These are phyloP conservation scores for Lytechinus variegatus DNA, from an alignment of 35 echinoderm and acorn worm species.

Conservation along the genomic window DNA sequence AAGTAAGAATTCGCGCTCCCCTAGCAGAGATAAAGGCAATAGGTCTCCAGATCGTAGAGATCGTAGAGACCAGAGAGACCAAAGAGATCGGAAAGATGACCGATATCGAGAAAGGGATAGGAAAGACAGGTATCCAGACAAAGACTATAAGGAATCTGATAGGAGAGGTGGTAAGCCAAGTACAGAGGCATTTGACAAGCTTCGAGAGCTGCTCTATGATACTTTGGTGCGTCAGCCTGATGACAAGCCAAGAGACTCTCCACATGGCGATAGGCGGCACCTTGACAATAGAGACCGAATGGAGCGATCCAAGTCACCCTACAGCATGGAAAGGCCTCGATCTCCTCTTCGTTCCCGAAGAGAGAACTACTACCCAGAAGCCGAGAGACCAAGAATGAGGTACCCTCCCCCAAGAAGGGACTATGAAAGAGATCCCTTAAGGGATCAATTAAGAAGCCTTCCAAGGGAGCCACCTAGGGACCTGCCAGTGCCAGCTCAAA, in stretches of 20 bases:
- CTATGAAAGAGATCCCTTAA: not conserved
- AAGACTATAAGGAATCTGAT: not conserved
- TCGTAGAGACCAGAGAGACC: constrained; percentile 17
- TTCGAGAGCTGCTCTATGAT: constrained; percentile 29
- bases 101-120: not conserved
- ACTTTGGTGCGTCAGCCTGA: constrained; percentile 36
- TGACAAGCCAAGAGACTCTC: constrained; percentile 2
- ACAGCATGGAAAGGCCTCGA: not conserved
- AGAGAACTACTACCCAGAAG: constrained; percentile 36
- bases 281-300: not conserved
- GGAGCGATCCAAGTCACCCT: not conserved
- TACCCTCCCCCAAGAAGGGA: constrained; percentile 14
- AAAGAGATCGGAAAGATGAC: not conserved
- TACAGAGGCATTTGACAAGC: constrained; percentile 41
- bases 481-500: not conserved
- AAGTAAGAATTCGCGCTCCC: constrained; percentile 11
- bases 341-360: not conserved
- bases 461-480: constrained; percentile 14
- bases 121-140: not conserved
- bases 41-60: constrained; percentile 30
- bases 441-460: not conserved
- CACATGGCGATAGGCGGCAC: not conserved
- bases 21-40: not conserved
- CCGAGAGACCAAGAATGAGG: constrained; percentile 29
- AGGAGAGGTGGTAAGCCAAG: not conserved